Percentiles rank a stretch among this genome's conserved stretches.
Evolutionary conservation across 2,888 invertebrate genomes (phyloP).

Genomic region (Drosophila greeni): DNA sequence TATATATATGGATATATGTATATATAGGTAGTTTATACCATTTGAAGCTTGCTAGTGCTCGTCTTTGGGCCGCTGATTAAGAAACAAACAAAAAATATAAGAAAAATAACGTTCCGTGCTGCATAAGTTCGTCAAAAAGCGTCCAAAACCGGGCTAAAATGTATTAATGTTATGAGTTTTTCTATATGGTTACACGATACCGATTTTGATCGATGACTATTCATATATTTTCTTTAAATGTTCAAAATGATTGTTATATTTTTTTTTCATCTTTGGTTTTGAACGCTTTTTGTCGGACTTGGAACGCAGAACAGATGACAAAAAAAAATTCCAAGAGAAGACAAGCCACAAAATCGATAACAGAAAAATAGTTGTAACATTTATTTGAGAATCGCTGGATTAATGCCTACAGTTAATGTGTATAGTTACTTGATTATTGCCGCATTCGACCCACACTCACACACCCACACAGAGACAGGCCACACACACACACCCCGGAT

Average conservation of each 20-base stretch:
- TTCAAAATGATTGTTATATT: too few relatives aligned
- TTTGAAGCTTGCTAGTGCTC: slow-evolving; percentile 38
- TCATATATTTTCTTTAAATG: too few relatives aligned
- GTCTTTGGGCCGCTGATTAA: slow-evolving; percentile 20
- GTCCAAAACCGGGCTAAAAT: neutral
- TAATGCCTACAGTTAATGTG: slow-evolving; percentile 69
- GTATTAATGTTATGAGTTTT: too few relatives aligned
- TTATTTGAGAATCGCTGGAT: slow-evolving; percentile 65
- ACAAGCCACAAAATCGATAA: slow-evolving; percentile 21
- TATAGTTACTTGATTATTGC: slow-evolving; percentile 65
- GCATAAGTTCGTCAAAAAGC: neutral
- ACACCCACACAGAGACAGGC: slow-evolving; percentile 8
- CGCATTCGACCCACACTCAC: slow-evolving; percentile 45
- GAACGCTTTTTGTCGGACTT: neutral
- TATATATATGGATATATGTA: slow-evolving; percentile 22
- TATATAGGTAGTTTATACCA: slow-evolving; percentile 35
- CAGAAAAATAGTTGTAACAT: slow-evolving; percentile 53
- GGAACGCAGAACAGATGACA: neutral
- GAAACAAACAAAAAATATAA: slow-evolving; percentile 12
- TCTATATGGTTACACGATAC: too few relatives aligned
- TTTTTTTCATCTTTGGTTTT: neutral
- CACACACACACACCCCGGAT: slow-evolving; percentile 15
- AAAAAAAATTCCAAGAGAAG: slow-evolving; percentile 2
- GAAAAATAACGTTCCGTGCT: neutral
- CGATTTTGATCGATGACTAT: neutral